phyloP scores from a whole-genome alignment of 2,888 invertebrate genomes.

The Ophioninae sp. region DNA sequence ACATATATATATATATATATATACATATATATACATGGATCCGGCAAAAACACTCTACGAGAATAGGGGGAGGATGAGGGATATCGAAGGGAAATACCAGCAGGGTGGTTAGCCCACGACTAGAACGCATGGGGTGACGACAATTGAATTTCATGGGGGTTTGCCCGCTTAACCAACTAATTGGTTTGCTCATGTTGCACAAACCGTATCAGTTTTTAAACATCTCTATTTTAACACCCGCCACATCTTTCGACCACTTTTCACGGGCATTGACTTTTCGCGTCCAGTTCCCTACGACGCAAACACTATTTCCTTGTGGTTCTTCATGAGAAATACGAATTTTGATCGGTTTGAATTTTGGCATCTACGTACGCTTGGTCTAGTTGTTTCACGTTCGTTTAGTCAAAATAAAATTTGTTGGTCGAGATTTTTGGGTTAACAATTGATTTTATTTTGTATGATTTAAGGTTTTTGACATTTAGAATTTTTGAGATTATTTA shows the following conservation, averaged over 20 bases:
- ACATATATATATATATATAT: conserved; percentile 47
- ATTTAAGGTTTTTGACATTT: no score
- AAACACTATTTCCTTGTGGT: background rate
- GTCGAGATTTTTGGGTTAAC: no score
- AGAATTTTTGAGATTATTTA: no score
- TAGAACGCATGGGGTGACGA: conserved; percentile 78
- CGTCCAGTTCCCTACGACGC: background rate
- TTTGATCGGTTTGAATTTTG: background rate
- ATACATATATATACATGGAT: conserved; percentile 44
- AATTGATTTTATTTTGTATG: no score
- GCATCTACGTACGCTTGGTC: background rate
- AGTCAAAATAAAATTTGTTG: no score
- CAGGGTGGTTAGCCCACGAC: conserved; percentile 76
- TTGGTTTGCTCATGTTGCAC: conserved; percentile 77
- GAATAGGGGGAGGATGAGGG: conserved; percentile 58
- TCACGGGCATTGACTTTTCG: background rate
- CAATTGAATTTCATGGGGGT: conserved; percentile 81
- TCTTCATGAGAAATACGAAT: background rate
- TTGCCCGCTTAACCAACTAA: conserved; percentile 80
- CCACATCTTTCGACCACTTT: conserved; percentile 6
- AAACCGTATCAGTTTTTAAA: conserved; percentile 61
- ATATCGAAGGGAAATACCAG: conserved; percentile 56
- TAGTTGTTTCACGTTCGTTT: no score
- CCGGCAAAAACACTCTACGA: conserved; percentile 51
- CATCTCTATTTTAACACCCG: conserved; percentile 38